Evolutionary conservation across 2,888 invertebrate species (phyloP).

Genomic region (Pachymerium ferrugineum): DNA sequence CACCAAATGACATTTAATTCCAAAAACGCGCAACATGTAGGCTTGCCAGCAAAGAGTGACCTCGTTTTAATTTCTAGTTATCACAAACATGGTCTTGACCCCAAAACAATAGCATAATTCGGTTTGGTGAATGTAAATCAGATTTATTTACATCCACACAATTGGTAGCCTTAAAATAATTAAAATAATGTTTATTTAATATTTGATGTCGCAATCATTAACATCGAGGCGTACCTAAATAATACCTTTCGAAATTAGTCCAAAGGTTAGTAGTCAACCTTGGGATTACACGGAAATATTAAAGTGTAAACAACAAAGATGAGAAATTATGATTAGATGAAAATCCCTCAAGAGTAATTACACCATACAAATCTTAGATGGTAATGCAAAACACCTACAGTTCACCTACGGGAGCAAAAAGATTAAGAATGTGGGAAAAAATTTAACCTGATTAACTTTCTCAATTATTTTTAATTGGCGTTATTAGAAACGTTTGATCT

Average conservation of each 20-base stretch:
- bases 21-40: not conserved
- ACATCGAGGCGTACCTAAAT: not conserved
- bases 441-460: slow-evolving; percentile 18
- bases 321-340: too few relatives aligned
- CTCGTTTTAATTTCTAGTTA: not conserved
- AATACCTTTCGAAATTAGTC: not conserved
- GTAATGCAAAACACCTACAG: not conserved
- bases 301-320: not conserved
- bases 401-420: not conserved
- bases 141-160: not conserved
- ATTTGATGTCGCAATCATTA: not conserved
- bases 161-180: not conserved
- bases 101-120: slow-evolving; percentile 2
- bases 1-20: not conserved
- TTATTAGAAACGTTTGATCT: not conserved
- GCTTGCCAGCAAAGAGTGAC: not conserved
- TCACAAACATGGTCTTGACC: not conserved
- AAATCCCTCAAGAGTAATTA: too few relatives aligned
- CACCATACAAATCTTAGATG: not conserved
- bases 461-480: not conserved
- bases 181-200: not conserved
- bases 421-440: slow-evolving; percentile 1
- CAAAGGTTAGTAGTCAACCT: not conserved
- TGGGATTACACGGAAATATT: not conserved
- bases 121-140: not conserved